Conservation (phyloP, 2,113 vertebrate species). For the Cisticola juncidis region DNA sequence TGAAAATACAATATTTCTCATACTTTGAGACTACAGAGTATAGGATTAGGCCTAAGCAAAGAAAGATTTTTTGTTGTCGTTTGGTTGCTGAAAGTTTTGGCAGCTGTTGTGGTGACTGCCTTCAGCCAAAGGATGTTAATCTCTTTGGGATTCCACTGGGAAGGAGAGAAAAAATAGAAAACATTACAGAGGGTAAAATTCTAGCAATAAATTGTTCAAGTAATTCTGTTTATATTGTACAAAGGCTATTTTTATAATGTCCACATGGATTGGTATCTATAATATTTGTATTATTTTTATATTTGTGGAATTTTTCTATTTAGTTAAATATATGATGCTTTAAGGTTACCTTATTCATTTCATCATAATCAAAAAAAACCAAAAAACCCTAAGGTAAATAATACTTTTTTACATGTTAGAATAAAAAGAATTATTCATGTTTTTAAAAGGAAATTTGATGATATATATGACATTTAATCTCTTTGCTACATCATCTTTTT, state of each 20-base stretch:
- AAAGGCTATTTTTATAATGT: not conserved
- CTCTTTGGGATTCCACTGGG: not conserved
- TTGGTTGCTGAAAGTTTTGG: not conserved
- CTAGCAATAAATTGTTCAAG: not conserved
- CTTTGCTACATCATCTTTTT: not conserved
- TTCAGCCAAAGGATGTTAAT: not conserved
- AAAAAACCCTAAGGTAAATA: not conserved
- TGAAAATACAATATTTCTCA: not conserved
- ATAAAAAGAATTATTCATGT: not conserved
- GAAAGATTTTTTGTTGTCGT: not conserved
- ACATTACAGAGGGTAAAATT: not conserved
- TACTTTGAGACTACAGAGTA: not conserved
- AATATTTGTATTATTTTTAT: not conserved
- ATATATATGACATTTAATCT: not conserved
- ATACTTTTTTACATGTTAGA: not conserved
- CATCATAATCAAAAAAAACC: not conserved
- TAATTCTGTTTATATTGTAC: not conserved
- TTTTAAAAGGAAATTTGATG: not conserved
- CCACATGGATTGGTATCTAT: not conserved
- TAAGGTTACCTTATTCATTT: not conserved
- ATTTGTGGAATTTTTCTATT: not conserved
- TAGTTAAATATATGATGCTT: not conserved
- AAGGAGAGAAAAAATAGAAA: not conserved
- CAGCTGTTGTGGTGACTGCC: rapidly evolving
- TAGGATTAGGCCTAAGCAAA: not conserved